These are phyloP conservation scores for Sapajus apella DNA, from an alignment of 2,113 vertebrate genomes.

Conservation along the genomic window DNA sequence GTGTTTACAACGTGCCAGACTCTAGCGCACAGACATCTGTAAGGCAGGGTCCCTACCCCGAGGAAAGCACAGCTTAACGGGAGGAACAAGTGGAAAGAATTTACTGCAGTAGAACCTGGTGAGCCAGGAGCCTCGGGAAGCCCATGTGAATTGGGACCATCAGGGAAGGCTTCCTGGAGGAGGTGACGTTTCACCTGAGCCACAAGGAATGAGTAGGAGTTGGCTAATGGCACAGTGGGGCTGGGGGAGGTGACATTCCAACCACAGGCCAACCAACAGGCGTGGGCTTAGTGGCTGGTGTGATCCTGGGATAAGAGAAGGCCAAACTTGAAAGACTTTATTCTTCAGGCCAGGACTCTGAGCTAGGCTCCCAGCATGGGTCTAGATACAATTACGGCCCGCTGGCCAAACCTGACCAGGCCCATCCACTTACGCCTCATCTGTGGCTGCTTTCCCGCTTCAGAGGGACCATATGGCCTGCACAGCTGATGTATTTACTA, in stretches of 20 bases:
- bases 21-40: neutral
- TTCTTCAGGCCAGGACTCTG: neutral
- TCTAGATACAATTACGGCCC: neutral
- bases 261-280: neutral
- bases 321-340: neutral
- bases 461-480: accelerated
- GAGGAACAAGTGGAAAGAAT: neutral
- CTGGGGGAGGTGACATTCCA: neutral
- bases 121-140: neutral
- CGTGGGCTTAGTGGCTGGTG: neutral
- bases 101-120: neutral
- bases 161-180: slow-evolving; percentile 11
- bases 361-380: neutral
- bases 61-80: neutral
- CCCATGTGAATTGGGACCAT: neutral
- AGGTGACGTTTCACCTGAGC: neutral
- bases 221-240: neutral
- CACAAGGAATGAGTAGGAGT: neutral
- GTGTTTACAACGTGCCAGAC: neutral
- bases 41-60: neutral
- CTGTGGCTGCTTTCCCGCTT: neutral
- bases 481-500: neutral
- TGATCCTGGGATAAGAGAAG: neutral
- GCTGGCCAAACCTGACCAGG: accelerated
- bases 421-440: neutral